Evolutionary conservation across 1,140 invertebrate species (phyloP).

Genomic region (Eueides isabella): DNA sequence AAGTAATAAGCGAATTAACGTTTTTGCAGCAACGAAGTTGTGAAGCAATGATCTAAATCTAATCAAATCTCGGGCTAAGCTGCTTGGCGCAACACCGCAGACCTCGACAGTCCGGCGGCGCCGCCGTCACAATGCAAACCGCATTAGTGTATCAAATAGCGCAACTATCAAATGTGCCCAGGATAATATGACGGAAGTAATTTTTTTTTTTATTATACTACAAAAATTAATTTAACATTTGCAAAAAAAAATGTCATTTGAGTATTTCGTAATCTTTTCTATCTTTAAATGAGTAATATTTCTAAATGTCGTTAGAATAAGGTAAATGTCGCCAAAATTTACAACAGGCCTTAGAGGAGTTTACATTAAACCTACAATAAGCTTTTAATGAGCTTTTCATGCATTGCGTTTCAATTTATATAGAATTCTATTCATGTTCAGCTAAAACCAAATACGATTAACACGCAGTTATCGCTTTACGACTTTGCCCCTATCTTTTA

Average conservation of each 20-base stretch:
- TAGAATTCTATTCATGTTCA: neutral
- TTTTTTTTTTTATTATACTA: neutral
- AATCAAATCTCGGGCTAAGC: constrained; percentile 17
- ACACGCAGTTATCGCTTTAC: constrained; percentile 58
- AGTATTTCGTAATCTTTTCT: no score
- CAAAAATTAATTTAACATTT: neutral
- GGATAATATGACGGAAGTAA: constrained; percentile 18
- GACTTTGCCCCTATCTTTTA: constrained; percentile 54
- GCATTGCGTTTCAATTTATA: no score
- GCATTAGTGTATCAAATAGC: constrained; percentile 36
- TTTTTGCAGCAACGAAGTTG: constrained; percentile 20
- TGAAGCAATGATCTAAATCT: constrained; percentile 20
- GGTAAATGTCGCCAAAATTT: no score
- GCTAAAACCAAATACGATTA: constrained; percentile 45
- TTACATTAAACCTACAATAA: no score
- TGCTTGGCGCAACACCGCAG: constrained; percentile 37
- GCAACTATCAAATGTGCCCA: constrained; percentile 30
- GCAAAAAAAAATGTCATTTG: no score
- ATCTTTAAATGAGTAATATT: no score
- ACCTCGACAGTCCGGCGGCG: constrained; percentile 51
- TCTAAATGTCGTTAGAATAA: no score
- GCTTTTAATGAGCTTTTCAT: no score
- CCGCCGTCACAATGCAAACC: constrained; percentile 35
- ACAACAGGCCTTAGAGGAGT: no score
- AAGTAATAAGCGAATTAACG: constrained; percentile 6